Base-by-base conservation (phyloP, 1,140 invertebrate species). In the Cotesia typhae region DNA sequence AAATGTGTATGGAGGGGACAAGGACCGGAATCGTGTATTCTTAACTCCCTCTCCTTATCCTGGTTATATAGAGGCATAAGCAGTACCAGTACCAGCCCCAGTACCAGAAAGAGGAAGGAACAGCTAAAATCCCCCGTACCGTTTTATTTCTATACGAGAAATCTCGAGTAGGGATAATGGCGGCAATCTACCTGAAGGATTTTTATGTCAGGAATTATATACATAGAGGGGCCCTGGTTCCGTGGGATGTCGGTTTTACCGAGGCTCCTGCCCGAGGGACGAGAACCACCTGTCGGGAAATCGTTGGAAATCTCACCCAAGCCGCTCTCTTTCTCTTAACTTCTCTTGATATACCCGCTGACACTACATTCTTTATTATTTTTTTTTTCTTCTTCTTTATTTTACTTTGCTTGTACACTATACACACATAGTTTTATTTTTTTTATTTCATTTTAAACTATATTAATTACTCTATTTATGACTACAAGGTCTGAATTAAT, bases 141-240 rank as follows among this genome's bases (percentile, higher is more conserved):
- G 72, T 70, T 78, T 73, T 72, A 70, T 76, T 80, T 82, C 80
- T 80, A 80, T 79, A 78, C 73, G 78, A 77, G 38, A 63, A 53
- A 53, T 65, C 47, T 41, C 36, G 28, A 52, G 82, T 74, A 74
- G 82, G 81, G 83, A 84, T 85, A 84, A 84, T 83, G 83, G 80
- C 79, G 82, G 82, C 79, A 80, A 84, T 85, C 82, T 85, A 86
- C 83, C 84, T 85, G 83, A 75, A 78, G 72, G 78, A 83, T 83
- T 85, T 85, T 85, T 84, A 75, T 82, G 80, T 79, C 81, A 78
- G 83, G 81, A 85, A 83, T 83, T 84, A 83, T 73, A 67, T 47
- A 47, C 6, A 47, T 47, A 76, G 77, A 80, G 71, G 67, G 20
- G 67, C 60, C 41, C 53, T 65, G 57, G 59, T 69, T 64, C 70